Conservation (phyloP, 2,797 vertebrate genomes). For the Emys orbicularis region DNA sequence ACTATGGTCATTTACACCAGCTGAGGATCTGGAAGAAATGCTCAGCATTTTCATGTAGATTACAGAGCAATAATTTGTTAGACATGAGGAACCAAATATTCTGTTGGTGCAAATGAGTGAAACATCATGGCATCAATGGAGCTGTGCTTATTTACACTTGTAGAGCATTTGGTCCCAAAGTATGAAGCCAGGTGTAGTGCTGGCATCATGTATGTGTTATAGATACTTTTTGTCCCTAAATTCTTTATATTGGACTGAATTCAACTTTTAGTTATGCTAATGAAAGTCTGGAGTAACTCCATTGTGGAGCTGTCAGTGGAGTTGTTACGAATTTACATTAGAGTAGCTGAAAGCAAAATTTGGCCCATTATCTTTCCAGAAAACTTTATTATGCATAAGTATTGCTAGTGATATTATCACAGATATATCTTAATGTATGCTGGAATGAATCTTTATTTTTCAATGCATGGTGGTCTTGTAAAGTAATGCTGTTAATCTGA, state of each 20-base stretch:
- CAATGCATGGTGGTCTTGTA: constrained; percentile 8
- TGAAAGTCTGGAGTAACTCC: not conserved
- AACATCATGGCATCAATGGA: not conserved
- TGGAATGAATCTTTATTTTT: not conserved
- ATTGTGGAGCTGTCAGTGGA: not conserved
- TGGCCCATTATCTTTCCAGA: constrained; percentile 8
- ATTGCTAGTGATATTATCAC: not conserved
- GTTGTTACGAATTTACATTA: not conserved
- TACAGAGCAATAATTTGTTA: not conserved
- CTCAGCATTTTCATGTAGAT: no score
- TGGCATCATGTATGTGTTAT: not conserved
- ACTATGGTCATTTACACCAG: not conserved
- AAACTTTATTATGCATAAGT: not conserved
- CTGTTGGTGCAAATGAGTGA: not conserved
- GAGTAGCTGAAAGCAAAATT: constrained; percentile 20
- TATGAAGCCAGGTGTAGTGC: not conserved
- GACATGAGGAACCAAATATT: not conserved
- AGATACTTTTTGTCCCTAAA: no score
- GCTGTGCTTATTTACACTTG: not conserved
- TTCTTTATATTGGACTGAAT: not conserved
- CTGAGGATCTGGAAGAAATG: not conserved
- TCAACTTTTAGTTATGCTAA: not conserved
- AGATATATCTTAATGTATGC: not conserved
- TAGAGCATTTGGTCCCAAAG: not conserved
- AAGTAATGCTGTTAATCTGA: not conserved